Evolutionary conservation across 2,113 vertebrate species (phyloP).

Genomic region (Dendrocopos noguchii): DNA sequence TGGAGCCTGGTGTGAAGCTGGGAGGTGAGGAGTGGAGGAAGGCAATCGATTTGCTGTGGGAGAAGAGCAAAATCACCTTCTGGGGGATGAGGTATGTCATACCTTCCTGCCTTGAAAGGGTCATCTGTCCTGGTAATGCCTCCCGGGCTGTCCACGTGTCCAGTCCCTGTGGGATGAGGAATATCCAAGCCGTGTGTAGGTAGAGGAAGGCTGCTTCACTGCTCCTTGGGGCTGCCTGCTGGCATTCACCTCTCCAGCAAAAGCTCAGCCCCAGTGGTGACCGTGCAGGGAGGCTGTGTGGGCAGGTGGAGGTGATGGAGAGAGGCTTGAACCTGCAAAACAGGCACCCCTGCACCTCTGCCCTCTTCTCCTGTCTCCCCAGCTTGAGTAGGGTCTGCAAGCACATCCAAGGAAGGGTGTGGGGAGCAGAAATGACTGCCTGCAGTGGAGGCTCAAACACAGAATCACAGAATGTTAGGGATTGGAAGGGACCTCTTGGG

Average conservation of each 20-base stretch:
- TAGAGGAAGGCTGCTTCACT: neutral
- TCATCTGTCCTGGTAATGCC: neutral
- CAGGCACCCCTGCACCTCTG: neutral
- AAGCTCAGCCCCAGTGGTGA: neutral
- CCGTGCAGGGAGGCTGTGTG: neutral
- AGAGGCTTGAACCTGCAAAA: neutral
- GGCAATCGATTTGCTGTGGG: rapidly evolving
- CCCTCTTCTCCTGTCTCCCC: neutral
- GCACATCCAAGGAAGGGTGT: too few relatives aligned
- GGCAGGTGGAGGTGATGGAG: neutral
- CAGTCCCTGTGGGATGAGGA: rapidly evolving
- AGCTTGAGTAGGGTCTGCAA: neutral
- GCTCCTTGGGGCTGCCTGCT: neutral
- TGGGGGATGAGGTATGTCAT: neutral
- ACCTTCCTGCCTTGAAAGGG: neutral
- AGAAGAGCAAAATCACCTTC: neutral
- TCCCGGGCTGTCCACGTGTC: rapidly evolving
- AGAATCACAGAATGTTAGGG: too few relatives aligned
- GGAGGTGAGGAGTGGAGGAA: neutral
- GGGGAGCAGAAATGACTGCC: neutral
- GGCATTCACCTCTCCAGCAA: neutral
- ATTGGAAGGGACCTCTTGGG: too few relatives aligned
- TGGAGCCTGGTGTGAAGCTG: neutral
- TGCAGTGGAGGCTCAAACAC: neutral
- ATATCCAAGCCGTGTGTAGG: rapidly evolving